Evolutionary conservation across 2,797 vertebrate genomes (phyloP), one percentile per base, ranked within the genome.

Genomic region (Sphenodon punctatus): DNA sequence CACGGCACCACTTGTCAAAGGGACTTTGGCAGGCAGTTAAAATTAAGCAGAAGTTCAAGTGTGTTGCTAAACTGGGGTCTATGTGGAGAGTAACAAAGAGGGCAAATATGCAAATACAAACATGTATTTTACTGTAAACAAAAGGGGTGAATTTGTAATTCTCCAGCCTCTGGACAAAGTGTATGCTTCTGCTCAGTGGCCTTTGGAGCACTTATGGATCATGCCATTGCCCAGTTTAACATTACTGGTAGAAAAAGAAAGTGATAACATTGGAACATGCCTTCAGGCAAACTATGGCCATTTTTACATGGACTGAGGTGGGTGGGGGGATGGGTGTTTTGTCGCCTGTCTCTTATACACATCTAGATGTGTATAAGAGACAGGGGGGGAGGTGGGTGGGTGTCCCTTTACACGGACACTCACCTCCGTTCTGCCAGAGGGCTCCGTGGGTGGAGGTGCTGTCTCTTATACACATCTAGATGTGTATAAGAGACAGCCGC

Each of bases 51-150:
- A 65, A 84, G 25, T 49, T 77, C 36, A 81, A 55, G n/a, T 20
- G 74, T 32, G 66, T 32, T 41, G 12, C 42, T 49, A 34, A 75
- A 56, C 41, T 48, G 82, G 71, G 32, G 55, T n/a, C 67, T 83
- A 85, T 69, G 63, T 85, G 79, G 88, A 80, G 84, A 90, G 89
- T 90, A 86, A 91, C 83, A 88, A 90, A 92, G 13, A 80, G 69
- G 82, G 85, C 85, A 86, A 83, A 60, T 27, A 73, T 3, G 30
- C 53, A 68, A 79, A 83, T 80, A n/a, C 61, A 68, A 38, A 23
- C 30, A 42, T 55, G 32, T 34, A 69, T 48, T 23, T 67, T 61
- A 51, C 22, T 0, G 7, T 42, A 34, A 66, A 79, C 0, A 67
- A 43, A 72, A 83, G 25, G 68, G 45, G 23, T 19, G 58, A 36